phyloP scores from a whole-genome alignment of 2,888 invertebrate genomes.

The Ariolimax columbianus region DNA sequence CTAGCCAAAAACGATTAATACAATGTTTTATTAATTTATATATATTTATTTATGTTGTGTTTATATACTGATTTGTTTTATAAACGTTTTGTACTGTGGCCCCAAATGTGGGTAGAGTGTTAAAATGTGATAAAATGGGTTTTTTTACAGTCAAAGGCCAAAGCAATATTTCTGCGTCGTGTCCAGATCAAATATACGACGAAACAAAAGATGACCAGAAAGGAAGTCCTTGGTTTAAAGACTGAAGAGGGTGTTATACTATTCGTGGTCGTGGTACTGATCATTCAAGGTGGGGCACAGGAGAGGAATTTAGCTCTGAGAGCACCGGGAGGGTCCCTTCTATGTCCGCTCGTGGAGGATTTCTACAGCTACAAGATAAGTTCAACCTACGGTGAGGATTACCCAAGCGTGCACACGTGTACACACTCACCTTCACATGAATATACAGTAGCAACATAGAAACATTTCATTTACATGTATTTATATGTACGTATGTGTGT shows the following conservation, averaged over 20 bases:
- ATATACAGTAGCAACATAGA: background rate
- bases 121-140: too few species aligned
- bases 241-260: background rate
- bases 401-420: background rate
- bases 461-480: too few species aligned
- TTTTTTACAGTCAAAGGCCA: too few species aligned
- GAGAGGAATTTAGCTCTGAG: background rate
- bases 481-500: too few species aligned
- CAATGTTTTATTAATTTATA: too few species aligned
- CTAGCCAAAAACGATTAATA: too few species aligned
- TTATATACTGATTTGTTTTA: too few species aligned
- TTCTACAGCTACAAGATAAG: constrained; percentile 16
- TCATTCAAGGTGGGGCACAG: background rate
- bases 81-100: too few species aligned
- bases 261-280: background rate
- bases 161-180: too few species aligned
- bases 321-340: background rate
- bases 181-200: too few species aligned
- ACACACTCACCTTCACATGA: background rate
- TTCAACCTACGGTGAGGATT: background rate
- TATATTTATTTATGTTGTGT: too few species aligned
- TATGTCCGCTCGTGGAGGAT: constrained; percentile 11
- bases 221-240: background rate
- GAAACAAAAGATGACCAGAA: background rate
- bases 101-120: too few species aligned